Base-by-base conservation (phyloP, 1,140 invertebrate genomes). In the Oryctes rhinoceros region DNA sequence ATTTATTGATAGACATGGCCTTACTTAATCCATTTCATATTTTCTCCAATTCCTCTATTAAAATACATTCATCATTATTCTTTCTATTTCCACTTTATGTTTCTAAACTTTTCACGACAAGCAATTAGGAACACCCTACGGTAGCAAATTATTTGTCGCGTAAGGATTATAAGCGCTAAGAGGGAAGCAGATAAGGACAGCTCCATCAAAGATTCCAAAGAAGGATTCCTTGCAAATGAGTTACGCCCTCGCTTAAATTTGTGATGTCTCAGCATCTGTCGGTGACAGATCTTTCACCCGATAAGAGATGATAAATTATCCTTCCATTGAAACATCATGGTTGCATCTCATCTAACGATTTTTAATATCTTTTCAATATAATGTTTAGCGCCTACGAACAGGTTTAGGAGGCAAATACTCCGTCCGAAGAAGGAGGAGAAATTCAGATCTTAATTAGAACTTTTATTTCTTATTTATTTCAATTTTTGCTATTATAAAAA, bases 271-370 rank as follows among this genome's bases (percentile, higher is more conserved):
- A 59, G 15, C 53, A 59, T 59, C 53, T 59, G 53, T 15, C 11
- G 53, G 15, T 59, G 53, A 59, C 53, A 59, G 53, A 59, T 59
- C 53, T 59, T 59, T 18, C n/a, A 59, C n/a, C n/a, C 53, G 53
- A n/a, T 59, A 59, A n/a, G 15, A 59, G 18, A 18, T 59, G 53
- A 59, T 59, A 59, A 59, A 59, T 59, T 59, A 59, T 18, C 53
- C 39, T n/a, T 59, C 15, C 53, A 59, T n/a, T 4, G 15, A 59
- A 18, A n/a, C 49, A 53, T 3, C 5, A 11, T 53, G 11, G n/a
- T 13, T 11, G 11, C 49, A 53, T 53, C n/a, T 53, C 49, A 53
- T 15, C n/a, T 53, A 53, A 53, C 18, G 53, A n/a, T 59, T 59
- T 59, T 18, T n/a, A 59, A n/a, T 59, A 59, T 15, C 15, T 18